phyloP scores from a whole-genome alignment of 2,888 invertebrate genomes.

The Scaptomyza caliginosa region DNA sequence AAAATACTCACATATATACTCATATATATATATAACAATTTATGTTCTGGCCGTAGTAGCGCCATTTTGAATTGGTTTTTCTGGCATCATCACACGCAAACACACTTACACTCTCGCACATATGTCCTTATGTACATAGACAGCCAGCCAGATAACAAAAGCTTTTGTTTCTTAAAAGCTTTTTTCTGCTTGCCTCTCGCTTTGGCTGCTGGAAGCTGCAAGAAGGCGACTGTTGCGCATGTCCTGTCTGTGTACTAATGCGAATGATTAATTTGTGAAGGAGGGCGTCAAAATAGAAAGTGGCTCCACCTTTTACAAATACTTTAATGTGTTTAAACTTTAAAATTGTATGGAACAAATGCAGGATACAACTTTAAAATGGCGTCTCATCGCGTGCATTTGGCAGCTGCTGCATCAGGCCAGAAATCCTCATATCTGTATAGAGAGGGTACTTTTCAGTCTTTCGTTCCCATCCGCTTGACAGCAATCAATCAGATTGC shows the following conservation, averaged over 20 bases:
- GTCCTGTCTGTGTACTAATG: slow-evolving; percentile 73
- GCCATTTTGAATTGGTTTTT: slow-evolving; percentile 70
- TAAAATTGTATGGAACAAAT: slow-evolving; percentile 20
- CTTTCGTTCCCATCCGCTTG: slow-evolving; percentile 49
- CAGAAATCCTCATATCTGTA: slow-evolving; percentile 18
- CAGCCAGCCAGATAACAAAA: slow-evolving; percentile 68
- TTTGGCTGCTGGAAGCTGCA: slow-evolving; percentile 49
- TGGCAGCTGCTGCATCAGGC: slow-evolving; percentile 56
- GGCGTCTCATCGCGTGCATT: slow-evolving; percentile 39
- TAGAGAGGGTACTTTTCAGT: slow-evolving; percentile 23
- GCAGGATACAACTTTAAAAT: slow-evolving; percentile 56
- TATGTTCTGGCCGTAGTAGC: slow-evolving; percentile 28
- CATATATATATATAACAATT: neutral
- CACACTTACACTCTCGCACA: neutral
- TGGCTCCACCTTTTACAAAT: slow-evolving; percentile 60
- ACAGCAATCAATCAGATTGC: slow-evolving; percentile 79
- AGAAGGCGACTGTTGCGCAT: slow-evolving; percentile 74
- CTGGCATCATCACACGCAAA: slow-evolving; percentile 28
- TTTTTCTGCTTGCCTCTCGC: slow-evolving; percentile 58
- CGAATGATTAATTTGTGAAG: slow-evolving; percentile 75
- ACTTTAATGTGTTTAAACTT: slow-evolving; percentile 41
- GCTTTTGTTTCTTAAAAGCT: slow-evolving; percentile 53
- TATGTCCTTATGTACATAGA: slow-evolving; percentile 13
- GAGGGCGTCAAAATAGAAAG: slow-evolving; percentile 67
- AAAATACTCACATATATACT: slow-evolving; percentile 4